Conservation (phyloP, 1,140 invertebrate species). For the Gonatopus flavifemur region DNA sequence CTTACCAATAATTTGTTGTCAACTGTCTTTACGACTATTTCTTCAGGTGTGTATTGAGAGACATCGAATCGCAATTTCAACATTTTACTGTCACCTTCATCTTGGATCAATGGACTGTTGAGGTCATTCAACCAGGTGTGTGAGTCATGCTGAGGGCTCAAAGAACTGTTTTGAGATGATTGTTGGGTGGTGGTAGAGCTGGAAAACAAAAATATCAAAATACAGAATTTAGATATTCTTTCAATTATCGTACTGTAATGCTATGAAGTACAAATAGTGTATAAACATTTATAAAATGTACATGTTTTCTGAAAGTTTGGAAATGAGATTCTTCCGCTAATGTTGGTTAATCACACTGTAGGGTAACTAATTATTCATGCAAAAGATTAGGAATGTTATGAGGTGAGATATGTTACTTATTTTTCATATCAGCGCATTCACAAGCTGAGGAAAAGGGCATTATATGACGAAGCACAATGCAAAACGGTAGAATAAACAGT, state of each 20-base stretch:
- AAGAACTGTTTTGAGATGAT: slow-evolving; percentile 46
- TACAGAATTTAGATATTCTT: not conserved
- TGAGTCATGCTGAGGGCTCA: slow-evolving; percentile 57
- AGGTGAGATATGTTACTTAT: too few relatives aligned
- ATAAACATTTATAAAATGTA: too few relatives aligned
- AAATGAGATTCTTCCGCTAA: too few relatives aligned
- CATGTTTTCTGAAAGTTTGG: too few relatives aligned
- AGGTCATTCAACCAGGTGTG: slow-evolving; percentile 75
- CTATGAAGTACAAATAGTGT: too few relatives aligned
- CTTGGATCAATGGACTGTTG: slow-evolving; percentile 89
- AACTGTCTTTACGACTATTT: slow-evolving; percentile 95
- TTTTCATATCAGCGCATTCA: too few relatives aligned
- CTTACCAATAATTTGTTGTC: slow-evolving; percentile 93
- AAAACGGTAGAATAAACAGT: too few relatives aligned
- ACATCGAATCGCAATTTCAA: slow-evolving; percentile 92
- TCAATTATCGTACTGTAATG: slow-evolving; percentile 10
- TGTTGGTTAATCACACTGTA: too few relatives aligned
- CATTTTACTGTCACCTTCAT: slow-evolving; percentile 86
- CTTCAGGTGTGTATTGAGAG: slow-evolving; percentile 90
- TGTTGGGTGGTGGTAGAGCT: slow-evolving; percentile 55
- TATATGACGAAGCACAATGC: too few relatives aligned
- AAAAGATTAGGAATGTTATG: too few relatives aligned
- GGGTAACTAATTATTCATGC: too few relatives aligned
- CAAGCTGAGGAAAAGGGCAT: too few relatives aligned
- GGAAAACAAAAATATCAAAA: slow-evolving; percentile 34